These are phyloP conservation scores for Cyprinella venusta DNA, from an alignment of 2,797 vertebrate species.

Conservation along the genomic window DNA sequence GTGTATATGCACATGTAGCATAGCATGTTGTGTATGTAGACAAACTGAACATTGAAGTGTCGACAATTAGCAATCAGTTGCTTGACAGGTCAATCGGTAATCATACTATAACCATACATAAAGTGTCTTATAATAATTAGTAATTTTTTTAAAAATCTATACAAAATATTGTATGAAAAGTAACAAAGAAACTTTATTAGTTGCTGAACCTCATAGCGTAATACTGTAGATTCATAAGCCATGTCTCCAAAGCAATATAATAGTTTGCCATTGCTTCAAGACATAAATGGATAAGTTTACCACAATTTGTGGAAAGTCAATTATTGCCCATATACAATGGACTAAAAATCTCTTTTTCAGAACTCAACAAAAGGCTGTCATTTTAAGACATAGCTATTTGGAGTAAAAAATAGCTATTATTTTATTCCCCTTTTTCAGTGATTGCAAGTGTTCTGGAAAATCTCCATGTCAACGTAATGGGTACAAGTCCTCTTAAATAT, in stretches of 20 bases:
- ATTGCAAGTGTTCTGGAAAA: slow-evolving; percentile 5
- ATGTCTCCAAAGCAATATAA: slow-evolving; percentile 16
- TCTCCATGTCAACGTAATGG: slow-evolving; percentile 19
- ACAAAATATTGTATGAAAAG: background rate
- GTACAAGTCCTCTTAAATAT: background rate
- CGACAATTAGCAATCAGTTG: slow-evolving; percentile 1
- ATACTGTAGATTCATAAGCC: slow-evolving; percentile 2
- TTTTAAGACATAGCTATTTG: background rate
- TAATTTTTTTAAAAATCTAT: background rate
- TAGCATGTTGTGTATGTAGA: background rate
- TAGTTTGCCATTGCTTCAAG: slow-evolving; percentile 15
- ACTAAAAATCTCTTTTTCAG: background rate
- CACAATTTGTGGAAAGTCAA: slow-evolving; percentile 22
- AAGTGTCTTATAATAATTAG: background rate
- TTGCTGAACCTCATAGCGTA: background rate
- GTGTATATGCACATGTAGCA: background rate
- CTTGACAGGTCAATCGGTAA: background rate
- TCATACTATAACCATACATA: background rate
- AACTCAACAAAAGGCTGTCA: slow-evolving; percentile 32
- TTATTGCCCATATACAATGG: slow-evolving; percentile 22
- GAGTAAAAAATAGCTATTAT: background rate
- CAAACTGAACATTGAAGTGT: background rate
- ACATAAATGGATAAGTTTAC: slow-evolving; percentile 11
- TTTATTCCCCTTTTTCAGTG: slow-evolving; percentile 9
- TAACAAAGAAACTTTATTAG: background rate